These are phyloP conservation scores for Aethes cnicana DNA, from an alignment of 2,888 invertebrate species.

Conservation along the genomic window DNA sequence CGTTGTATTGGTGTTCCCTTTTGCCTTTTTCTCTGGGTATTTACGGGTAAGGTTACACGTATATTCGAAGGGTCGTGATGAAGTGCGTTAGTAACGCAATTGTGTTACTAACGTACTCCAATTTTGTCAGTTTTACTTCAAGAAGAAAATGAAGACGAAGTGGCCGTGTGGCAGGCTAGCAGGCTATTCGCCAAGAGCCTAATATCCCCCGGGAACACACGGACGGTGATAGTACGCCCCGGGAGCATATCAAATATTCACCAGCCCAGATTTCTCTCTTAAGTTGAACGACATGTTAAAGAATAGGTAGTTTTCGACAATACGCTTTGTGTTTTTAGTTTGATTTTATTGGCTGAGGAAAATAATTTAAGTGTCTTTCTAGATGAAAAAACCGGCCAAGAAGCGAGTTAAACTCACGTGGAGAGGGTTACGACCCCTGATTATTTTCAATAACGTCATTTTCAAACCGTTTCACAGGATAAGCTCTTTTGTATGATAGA, in stretches of 20 bases:
- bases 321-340: too few species aligned
- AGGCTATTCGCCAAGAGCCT: constrained; percentile 50
- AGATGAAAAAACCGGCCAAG: too few species aligned
- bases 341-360: neutral
- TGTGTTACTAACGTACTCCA: too few species aligned
- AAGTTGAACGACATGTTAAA: too few species aligned
- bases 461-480: too few species aligned
- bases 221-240: constrained; percentile 55
- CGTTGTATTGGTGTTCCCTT: neutral
- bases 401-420: too few species aligned
- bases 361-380: too few species aligned
- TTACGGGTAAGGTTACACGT: constrained; percentile 8
- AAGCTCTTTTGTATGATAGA: too few species aligned
- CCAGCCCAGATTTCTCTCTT: constrained; percentile 45
- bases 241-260: constrained; percentile 63
- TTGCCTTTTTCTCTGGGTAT: neutral
- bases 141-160: constrained; percentile 49
- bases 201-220: constrained; percentile 63
- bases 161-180: constrained; percentile 42
- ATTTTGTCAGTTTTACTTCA: constrained; percentile 26
- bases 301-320: too few species aligned
- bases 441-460: too few species aligned
- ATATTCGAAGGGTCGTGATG: constrained; percentile 18
- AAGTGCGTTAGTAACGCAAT: constrained; percentile 24
- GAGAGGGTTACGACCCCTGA: too few species aligned